A percentile compares a stretch with the other conserved stretches of the same genome.
Conservation (phyloP, 2,888 invertebrate species). For the Brachypalpus laphriformis region DNA sequence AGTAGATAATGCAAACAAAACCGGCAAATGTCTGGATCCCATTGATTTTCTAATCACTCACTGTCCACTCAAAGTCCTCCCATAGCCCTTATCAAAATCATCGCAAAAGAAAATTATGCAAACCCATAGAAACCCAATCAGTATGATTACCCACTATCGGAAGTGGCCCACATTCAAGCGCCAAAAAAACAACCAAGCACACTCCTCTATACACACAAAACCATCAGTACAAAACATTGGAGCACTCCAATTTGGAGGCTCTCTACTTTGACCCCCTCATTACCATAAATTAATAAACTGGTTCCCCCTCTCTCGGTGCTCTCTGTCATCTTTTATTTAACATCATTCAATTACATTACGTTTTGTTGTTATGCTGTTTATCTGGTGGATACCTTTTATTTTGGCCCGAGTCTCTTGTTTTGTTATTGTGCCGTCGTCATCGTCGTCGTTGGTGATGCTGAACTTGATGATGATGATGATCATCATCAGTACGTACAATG, state of each 20-base stretch:
- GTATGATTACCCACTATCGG: conserved; percentile 29
- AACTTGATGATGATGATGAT: conserved; percentile 22
- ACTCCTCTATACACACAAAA: neutral
- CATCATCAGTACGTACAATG: neutral
- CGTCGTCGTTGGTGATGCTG: conserved; percentile 2
- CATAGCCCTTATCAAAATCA: neutral
- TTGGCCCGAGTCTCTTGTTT: neutral
- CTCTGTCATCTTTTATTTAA: conserved; percentile 26
- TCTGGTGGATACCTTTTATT: neutral
- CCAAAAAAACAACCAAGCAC: neutral
- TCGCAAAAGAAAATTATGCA: conserved; percentile 16
- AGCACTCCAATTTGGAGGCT: conserved; percentile 48
- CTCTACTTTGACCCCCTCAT: conserved; percentile 49
- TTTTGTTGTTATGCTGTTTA: conserved; percentile 5
- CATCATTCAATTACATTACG: conserved; percentile 21
- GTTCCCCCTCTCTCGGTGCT: conserved; percentile 14
- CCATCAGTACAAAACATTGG: conserved; percentile 1
- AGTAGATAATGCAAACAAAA: too few species aligned
- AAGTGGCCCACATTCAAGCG: conserved; percentile 51
- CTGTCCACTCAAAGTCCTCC: neutral
- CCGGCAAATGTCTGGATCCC: too few species aligned
- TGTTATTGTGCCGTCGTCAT: neutral
- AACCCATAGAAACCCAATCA: conserved; percentile 27
- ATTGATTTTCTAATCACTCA: too few species aligned
- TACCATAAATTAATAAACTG: conserved; percentile 65